Evolutionary conservation across 2,113 vertebrate species (phyloP), one percentile per base, ranked within the genome.

Genomic region (Ellobius talpinus): DNA sequence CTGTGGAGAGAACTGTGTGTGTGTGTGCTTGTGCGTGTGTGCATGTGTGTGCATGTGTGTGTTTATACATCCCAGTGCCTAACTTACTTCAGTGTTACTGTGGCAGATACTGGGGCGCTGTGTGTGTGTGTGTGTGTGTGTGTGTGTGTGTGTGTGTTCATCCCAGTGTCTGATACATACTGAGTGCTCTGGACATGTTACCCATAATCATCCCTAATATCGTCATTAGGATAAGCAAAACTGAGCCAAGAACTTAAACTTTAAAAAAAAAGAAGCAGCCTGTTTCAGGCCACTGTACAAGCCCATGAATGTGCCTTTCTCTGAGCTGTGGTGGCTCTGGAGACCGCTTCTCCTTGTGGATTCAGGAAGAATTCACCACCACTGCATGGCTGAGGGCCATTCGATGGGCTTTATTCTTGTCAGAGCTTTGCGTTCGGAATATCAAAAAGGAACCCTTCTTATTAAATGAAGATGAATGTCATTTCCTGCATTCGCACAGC

Each of bases 391-490:
- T 93, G 96, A 94, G 68, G 81, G 72, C 96, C 96, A 50, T 91
- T 96, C 95, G 85, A 91, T 84, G 50, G 66, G 92, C 93, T 88
- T 65, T 87, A 97, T 95, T 98, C 90, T 95, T 17, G 73, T 94
- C 81, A 95, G 97, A 97, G 97, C 93, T 66, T 90, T 97, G 86
- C 74, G 70, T 96, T 95, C 97, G 55, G 10, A 94, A 94, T 98
- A 96, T 98, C 93, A 98, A 97, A 98, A 91, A 98, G 58, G 94
- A 97, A 79, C 93, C 84, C 68, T 88, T 96, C 85, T 97, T 95
- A 97, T 97, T 98, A 97, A 96, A 85, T n/a, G 73, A 85, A 97
- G 94, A 97, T 97, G 94, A 98, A 98, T 90, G 61, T 87, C 95
- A 97, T 98, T 98, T 98, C 97, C 95, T 91, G 87, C 95, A 95